These are phyloP conservation scores for Rhabdornis inornatus DNA, from an alignment of 2,113 vertebrate species.

Conservation along the genomic window DNA sequence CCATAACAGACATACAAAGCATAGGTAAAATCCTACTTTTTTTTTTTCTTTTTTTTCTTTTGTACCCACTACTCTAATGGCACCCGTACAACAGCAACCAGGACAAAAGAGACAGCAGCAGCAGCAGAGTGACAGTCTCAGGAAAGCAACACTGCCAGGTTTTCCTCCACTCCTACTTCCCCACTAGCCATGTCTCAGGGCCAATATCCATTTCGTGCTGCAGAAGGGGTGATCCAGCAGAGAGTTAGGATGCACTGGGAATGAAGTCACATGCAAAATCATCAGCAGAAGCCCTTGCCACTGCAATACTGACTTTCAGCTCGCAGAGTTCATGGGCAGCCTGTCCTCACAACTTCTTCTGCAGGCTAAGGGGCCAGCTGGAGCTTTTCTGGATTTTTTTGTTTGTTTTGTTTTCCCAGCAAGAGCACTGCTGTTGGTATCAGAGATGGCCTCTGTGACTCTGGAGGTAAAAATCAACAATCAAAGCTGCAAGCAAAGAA, in stretches of 20 bases:
- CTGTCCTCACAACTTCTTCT: conserved; percentile 47
- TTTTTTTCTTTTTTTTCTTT: not conserved
- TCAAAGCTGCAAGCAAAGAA: conserved; percentile 61
- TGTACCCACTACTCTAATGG: not conserved
- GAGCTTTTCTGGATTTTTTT: conserved; percentile 6
- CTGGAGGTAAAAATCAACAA: conserved; percentile 66
- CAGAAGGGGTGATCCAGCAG: conserved; percentile 33
- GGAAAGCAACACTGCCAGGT: not conserved
- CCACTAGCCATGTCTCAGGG: fast-evolving
- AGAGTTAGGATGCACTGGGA: conserved; percentile 26
- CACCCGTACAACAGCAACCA: conserved; percentile 5
- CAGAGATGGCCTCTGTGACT: conserved; percentile 61
- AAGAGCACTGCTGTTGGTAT: conserved; percentile 38
- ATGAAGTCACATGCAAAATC: conserved; percentile 51
- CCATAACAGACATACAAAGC: not conserved
- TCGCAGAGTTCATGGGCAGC: conserved; percentile 32
- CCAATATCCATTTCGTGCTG: not conserved
- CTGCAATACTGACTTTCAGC: conserved; percentile 35
- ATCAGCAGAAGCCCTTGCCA: not conserved
- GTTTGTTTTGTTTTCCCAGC: conserved; percentile 12
- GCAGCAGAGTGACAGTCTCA: not conserved
- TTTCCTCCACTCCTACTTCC: not conserved
- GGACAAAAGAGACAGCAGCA: conserved; percentile 3
- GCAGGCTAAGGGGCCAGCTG: conserved; percentile 35
- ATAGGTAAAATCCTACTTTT: not conserved